Evolutionary conservation across 2,888 invertebrate genomes (phyloP), one percentile per base, ranked within the genome.

Genomic region (Drosophila peninsularis): DNA sequence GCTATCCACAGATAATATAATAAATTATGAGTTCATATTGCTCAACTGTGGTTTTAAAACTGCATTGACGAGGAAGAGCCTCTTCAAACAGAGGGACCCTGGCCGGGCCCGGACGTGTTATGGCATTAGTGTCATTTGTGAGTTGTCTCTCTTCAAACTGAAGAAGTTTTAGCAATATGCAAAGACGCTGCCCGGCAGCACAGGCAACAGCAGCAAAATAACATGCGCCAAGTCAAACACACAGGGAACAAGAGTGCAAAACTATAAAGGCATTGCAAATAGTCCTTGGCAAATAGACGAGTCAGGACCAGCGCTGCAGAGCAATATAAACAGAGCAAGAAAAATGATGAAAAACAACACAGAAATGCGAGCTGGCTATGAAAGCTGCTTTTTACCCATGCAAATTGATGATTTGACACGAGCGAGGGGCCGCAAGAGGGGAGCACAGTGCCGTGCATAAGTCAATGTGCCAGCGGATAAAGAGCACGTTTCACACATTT

Each of bases 111-210:
- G 65, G 67, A 19, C 65, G 50, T 75, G 83, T 63, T 63, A 62
- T 65, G 49, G 84, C 68, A 81, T 87, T 84, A 84, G 85, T 87
- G 83, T 79, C 82, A 76, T 68, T 87, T 87, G 66, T 57, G 69
- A 82, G 69, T 81, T 82, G 60, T 63, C 78, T 66, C 78, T 66
- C 64, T 70, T 78, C 75, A 70, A 66, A 49, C 75, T 55, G 70
- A 71, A 82, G 82, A 87, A 84, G 78, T 87, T 81, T 75, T 52
- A 41, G 64, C 60, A 47, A 61, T 64, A 81, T 64, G 76, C 73
- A 78, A 73, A 82, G 65, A 14, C 7, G 58, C 65, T 50, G 37
- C 45, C 52, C 57, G 61, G 61, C 24, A 53, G 52, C 39, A 3
- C 3, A 50, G 63, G 52, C 39, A 50, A 7, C 27, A 30, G 27